A percentile compares a stretch with the other conserved stretches of the same genome.
phyloP scores from a whole-genome alignment of 2,888 invertebrate species.

The Physocephala rufipes region DNA sequence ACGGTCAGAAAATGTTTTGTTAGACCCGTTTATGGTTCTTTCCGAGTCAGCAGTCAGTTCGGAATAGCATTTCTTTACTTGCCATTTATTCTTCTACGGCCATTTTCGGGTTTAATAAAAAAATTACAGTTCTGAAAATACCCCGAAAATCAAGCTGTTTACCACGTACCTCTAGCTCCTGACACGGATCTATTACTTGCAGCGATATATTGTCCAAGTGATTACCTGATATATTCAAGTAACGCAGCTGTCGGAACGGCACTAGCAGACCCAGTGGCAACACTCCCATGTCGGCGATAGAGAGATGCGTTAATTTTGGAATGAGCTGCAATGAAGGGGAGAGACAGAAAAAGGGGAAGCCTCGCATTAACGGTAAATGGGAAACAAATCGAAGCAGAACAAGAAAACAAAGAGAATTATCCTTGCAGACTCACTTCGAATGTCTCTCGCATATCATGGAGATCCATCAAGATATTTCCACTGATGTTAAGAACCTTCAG shows the following conservation, averaged over 20 bases:
- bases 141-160: too few relatives aligned
- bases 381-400: too few relatives aligned
- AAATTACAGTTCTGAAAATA: too few relatives aligned
- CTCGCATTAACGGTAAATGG: neutral
- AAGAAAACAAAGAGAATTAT: conserved; percentile 25
- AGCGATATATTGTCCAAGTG: conserved; percentile 68
- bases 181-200: conserved; percentile 65
- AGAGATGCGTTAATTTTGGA: conserved; percentile 62
- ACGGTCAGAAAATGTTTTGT: too few relatives aligned
- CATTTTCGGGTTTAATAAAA: too few relatives aligned
- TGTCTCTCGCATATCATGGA: conserved; percentile 63
- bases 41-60: too few relatives aligned
- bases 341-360: conserved; percentile 1
- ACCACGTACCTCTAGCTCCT: conserved; percentile 61
- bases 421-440: conserved; percentile 58
- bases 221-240: conserved; percentile 80
- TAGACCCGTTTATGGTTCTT: too few relatives aligned
- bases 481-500: conserved; percentile 75
- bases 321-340: conserved; percentile 52
- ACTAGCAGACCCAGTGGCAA: conserved; percentile 63
- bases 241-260: conserved; percentile 68
- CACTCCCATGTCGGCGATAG: conserved; percentile 65
- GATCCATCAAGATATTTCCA: conserved; percentile 69
- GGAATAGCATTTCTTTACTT: too few relatives aligned
- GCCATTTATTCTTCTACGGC: too few relatives aligned